phyloP scores from a whole-genome alignment of 2,888 invertebrate species.

The Diplolepis rosae region DNA sequence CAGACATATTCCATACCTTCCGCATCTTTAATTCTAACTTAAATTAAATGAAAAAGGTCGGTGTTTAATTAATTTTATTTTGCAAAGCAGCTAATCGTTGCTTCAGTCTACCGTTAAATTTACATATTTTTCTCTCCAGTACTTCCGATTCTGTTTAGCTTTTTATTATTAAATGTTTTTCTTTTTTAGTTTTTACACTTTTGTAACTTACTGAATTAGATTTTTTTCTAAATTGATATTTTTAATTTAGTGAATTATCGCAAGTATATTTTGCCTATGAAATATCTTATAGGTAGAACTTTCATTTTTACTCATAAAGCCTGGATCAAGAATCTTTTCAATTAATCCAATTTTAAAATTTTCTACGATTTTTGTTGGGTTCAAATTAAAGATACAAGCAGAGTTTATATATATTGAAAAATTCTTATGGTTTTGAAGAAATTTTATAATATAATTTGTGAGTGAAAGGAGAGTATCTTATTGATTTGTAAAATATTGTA shows the following conservation, averaged over 20 bases:
- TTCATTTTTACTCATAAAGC: neutral
- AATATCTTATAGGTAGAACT: no score
- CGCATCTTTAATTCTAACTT: constrained; percentile 9
- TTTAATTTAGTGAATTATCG: no score
- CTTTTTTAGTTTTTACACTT: neutral
- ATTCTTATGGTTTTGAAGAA: neutral
- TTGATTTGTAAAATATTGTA: constrained; percentile 13
- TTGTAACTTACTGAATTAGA: neutral
- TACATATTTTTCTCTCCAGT: no score
- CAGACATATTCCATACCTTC: constrained; percentile 31
- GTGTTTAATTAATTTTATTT: neutral
- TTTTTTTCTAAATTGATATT: no score
- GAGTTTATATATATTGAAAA: neutral
- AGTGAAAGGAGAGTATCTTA: neutral
- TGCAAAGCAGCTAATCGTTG: neutral
- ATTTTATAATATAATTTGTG: constrained; percentile 4
- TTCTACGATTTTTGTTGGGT: neutral
- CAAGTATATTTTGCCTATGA: no score
- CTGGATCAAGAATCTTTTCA: neutral
- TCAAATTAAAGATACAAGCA: neutral
- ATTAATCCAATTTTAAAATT: neutral
- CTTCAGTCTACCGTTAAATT: neutral
- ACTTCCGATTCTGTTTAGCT: no score
- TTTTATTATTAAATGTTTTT: neutral
- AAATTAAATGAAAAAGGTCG: neutral